Evolutionary conservation across 2,888 invertebrate species (phyloP).

Genomic region (Spodoptera littoralis): DNA sequence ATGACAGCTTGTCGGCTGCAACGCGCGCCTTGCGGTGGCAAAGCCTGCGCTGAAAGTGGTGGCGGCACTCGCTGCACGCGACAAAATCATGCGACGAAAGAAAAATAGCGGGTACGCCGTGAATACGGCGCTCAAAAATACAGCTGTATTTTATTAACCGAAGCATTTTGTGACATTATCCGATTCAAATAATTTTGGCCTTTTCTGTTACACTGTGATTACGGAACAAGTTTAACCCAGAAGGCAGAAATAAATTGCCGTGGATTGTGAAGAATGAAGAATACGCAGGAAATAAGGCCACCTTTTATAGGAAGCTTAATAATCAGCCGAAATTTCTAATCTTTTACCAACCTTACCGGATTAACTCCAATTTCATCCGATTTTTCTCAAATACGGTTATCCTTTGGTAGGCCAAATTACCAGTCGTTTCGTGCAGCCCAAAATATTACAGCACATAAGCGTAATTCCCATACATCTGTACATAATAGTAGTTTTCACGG

Average conservation of each 20-base stretch:
- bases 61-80: conserved; percentile 40
- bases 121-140: conserved; percentile 20
- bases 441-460: conserved; percentile 32
- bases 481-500: conserved; percentile 44
- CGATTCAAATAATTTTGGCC: not conserved
- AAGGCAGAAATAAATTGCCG: not conserved
- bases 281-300: not conserved
- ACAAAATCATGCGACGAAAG: conserved; percentile 30
- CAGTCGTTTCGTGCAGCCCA: conserved; percentile 13
- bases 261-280: not conserved
- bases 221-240: not conserved
- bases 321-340: conserved; percentile 25
- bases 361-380: conserved; percentile 31
- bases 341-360: conserved; percentile 6
- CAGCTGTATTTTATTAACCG: conserved; percentile 1
- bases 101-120: conserved; percentile 18
- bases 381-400: conserved; percentile 29
- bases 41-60: conserved; percentile 22
- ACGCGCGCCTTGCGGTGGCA: conserved; percentile 24
- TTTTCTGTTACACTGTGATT: conserved; percentile 1
- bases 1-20: conserved; percentile 48
- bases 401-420: conserved; percentile 20
- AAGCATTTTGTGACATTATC: not conserved
- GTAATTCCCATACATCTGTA: conserved; percentile 46
- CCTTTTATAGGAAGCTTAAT: conserved; percentile 5